A percentile compares a stretch with the other conserved stretches of the same genome.
Conservation (phyloP, 2,888 invertebrate species). For the Drosophila maculinotata region DNA sequence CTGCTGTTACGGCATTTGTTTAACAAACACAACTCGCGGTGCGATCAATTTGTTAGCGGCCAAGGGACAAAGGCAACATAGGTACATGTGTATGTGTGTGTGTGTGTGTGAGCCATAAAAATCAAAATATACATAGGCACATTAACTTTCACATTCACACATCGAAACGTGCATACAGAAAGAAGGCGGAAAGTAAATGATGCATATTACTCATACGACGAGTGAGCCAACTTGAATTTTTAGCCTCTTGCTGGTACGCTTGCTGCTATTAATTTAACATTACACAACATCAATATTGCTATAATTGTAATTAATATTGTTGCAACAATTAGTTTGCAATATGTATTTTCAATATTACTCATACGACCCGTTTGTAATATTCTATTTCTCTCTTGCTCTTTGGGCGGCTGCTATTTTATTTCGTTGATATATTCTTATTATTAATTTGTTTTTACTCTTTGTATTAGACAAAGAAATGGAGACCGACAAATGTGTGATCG, state of each 20-base stretch:
- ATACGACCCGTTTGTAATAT: background rate
- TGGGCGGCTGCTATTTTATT: background rate
- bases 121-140: background rate
- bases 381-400: too few relatives aligned
- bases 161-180: background rate
- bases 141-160: too few relatives aligned
- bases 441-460: background rate
- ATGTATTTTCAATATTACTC: background rate
- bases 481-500: too few relatives aligned
- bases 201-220: constrained; percentile 11
- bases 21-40: constrained; percentile 2
- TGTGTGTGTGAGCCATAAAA: constrained; percentile 10
- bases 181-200: background rate
- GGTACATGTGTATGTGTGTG: background rate
- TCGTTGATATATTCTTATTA: background rate
- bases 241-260: background rate
- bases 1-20: constrained; percentile 15
- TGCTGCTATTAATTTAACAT: background rate
- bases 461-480: too few relatives aligned
- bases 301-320: background rate
- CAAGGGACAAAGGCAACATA: constrained; percentile 21
- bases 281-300: too few relatives aligned
- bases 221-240: background rate
- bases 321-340: too few relatives aligned
- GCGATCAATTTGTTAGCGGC: background rate